Conservation (phyloP, 1,140 invertebrate species). For the Drosophila leontia region DNA sequence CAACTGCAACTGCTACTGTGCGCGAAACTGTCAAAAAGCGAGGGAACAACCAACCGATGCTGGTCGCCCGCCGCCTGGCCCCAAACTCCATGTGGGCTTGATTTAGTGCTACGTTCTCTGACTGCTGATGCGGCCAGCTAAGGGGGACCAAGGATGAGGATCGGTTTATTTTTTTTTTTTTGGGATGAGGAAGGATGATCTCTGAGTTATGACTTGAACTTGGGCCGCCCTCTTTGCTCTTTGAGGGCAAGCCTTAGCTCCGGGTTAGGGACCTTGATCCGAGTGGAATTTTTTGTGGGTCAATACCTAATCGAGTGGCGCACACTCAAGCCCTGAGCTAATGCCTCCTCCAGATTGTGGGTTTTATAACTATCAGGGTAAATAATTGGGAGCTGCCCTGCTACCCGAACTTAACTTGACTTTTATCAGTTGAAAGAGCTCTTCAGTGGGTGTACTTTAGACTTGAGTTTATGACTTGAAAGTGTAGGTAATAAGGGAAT, state of each 20-base stretch:
- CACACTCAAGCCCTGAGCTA: neutral
- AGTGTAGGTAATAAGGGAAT: neutral
- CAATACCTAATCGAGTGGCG: slow-evolving; percentile 25
- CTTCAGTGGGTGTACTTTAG: neutral
- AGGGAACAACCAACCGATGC: slow-evolving; percentile 59
- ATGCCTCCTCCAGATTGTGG: slow-evolving; percentile 6
- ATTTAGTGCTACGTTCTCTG: slow-evolving; percentile 70
- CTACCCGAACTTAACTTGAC: neutral
- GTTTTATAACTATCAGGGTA: slow-evolving; percentile 15
- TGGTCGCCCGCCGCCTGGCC: slow-evolving; percentile 33
- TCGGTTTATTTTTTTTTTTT: neutral
- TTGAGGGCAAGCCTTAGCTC: slow-evolving; percentile 14
- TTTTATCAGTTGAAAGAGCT: slow-evolving; percentile 13
- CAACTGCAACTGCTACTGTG: slow-evolving; percentile 67
- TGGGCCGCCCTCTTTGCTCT: slow-evolving; percentile 49
- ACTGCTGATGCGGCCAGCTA: slow-evolving; percentile 43
- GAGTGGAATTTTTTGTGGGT: slow-evolving; percentile 41
- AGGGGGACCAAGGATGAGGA: slow-evolving; percentile 9
- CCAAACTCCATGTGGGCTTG: slow-evolving; percentile 71
- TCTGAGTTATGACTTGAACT: slow-evolving; percentile 78
- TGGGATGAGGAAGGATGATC: slow-evolving; percentile 22
- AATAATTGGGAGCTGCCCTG: slow-evolving; percentile 1
- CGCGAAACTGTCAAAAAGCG: slow-evolving; percentile 64
- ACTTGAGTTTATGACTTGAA: neutral
- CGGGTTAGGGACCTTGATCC: slow-evolving; percentile 31